Conservation (phyloP, 2,113 vertebrate genomes). For the Noturus placidus region DNA sequence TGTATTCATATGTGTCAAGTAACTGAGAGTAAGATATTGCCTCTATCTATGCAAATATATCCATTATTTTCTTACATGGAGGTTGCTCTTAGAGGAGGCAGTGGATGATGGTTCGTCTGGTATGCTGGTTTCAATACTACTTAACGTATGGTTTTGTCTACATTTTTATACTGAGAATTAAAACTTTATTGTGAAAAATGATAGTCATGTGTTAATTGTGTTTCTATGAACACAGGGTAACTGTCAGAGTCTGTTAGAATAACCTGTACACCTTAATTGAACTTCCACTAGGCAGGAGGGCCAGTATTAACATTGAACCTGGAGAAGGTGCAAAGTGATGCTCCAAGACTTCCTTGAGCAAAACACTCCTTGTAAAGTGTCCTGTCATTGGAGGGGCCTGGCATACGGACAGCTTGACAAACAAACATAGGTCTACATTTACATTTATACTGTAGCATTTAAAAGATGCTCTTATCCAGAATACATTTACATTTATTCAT, state of each 20-base stretch:
- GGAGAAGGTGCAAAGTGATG: neutral
- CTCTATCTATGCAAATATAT: neutral
- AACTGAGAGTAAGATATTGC: neutral
- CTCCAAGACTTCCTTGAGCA: neutral
- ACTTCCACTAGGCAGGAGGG: neutral
- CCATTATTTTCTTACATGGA: neutral
- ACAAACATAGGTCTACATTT: neutral
- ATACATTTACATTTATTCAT: no score
- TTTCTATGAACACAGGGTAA: neutral
- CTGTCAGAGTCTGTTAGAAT: neutral
- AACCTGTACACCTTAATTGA: neutral
- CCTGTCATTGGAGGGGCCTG: neutral
- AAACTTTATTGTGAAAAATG: neutral
- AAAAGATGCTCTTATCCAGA: neutral
- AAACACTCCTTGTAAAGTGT: neutral
- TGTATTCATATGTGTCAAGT: neutral
- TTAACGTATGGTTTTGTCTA: no score
- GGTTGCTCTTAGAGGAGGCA: neutral
- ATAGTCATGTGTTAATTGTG: neutral
- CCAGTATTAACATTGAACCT: neutral
- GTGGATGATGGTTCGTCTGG: neutral
- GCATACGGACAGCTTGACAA: neutral
- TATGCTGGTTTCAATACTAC: neutral
- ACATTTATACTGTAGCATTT: neutral
- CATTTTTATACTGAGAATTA: neutral